Conservation (phyloP, 2,888 invertebrate genomes). For the Lepas anatifera region DNA sequence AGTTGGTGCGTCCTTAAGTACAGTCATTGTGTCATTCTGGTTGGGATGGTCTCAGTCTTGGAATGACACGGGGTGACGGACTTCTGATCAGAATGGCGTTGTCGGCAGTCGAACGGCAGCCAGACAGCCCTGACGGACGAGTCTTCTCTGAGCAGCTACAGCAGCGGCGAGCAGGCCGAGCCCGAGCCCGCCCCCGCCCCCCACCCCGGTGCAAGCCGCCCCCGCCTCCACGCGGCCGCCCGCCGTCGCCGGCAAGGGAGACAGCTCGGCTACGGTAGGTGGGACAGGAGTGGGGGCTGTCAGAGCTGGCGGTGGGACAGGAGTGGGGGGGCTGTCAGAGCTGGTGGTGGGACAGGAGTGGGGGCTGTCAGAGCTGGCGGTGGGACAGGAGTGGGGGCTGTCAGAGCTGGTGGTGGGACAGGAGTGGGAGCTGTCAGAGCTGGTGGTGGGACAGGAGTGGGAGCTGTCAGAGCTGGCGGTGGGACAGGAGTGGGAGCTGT, state of each 20-base stretch:
- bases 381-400: background rate
- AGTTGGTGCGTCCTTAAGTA: too few relatives aligned
- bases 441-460: too few relatives aligned
- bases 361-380: background rate
- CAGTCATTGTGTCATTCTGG: too few relatives aligned
- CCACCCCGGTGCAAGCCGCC: background rate
- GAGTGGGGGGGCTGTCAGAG: too few relatives aligned
- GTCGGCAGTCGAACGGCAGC: background rate
- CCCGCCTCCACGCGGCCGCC: background rate
- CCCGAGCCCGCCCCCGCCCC: background rate
- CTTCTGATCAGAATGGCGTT: too few relatives aligned
- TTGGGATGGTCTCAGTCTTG: too few relatives aligned
- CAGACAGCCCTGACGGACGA: background rate
- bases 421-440: too few relatives aligned
- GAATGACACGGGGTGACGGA: too few relatives aligned
- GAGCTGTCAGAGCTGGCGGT: too few relatives aligned
- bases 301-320: too few relatives aligned
- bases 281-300: too few relatives aligned
- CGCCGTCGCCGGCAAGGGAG: background rate
- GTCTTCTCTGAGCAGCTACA: background rate
- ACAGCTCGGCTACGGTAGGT: constrained; percentile 4
- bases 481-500: too few relatives aligned
- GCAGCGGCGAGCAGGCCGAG: background rate
- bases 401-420: background rate
- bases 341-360: background rate